A percentile compares a stretch with the other conserved stretches of the same genome.
Conservation (phyloP, 2,888 invertebrate genomes). For the Schizotus pectinicornis region DNA sequence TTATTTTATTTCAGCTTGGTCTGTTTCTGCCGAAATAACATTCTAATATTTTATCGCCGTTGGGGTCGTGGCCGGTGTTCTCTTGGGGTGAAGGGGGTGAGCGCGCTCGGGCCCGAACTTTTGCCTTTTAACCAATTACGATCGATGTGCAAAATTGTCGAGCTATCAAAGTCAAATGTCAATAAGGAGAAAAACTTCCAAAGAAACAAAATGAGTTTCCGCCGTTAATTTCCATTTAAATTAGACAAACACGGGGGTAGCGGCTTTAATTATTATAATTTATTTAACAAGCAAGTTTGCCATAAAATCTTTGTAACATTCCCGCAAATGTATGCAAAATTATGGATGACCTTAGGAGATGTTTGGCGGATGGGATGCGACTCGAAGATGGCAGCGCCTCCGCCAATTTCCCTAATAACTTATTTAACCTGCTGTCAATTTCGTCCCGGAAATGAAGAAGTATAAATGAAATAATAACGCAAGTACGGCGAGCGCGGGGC, state of each 20-base stretch:
- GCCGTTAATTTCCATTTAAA: slow-evolving; percentile 12
- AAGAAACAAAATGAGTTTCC: slow-evolving; percentile 6
- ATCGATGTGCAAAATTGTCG: slow-evolving; percentile 8
- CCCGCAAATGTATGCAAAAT: too few species aligned
- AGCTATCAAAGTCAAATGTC: slow-evolving; percentile 9
- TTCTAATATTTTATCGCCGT: too few species aligned
- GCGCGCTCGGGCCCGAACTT: too few species aligned
- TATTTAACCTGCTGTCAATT: slow-evolving; percentile 33
- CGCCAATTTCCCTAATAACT: slow-evolving; percentile 13
- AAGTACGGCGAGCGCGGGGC: slow-evolving; percentile 31
- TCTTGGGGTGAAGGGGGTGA: too few species aligned
- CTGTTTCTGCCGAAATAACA: too few species aligned
- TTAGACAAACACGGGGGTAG: background rate
- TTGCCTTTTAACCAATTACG: too few species aligned
- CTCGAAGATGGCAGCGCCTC: too few species aligned
- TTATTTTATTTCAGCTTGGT: too few species aligned
- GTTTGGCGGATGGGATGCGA: too few species aligned
- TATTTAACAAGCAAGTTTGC: background rate
- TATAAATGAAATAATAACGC: slow-evolving; percentile 45
- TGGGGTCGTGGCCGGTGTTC: too few species aligned
- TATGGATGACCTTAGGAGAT: too few species aligned
- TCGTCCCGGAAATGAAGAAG: slow-evolving; percentile 43
- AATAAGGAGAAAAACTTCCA: slow-evolving; percentile 5
- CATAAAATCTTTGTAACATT: too few species aligned
- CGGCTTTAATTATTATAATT: slow-evolving; percentile 8